Evolutionary conservation across 2,113 vertebrate species (phyloP).

Genomic region (Tenebrosternarchus preto): DNA sequence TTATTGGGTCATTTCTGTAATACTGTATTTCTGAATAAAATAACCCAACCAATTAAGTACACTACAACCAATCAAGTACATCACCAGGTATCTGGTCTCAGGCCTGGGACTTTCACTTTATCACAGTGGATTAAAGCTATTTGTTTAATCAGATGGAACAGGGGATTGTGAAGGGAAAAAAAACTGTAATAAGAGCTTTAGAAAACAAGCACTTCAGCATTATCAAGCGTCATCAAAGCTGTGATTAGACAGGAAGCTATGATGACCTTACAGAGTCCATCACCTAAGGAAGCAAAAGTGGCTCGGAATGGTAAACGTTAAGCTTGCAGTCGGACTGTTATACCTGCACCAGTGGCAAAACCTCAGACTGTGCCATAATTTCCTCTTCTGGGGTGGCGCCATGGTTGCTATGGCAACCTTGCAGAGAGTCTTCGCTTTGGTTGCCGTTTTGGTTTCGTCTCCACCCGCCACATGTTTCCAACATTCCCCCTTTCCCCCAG

Average conservation of each 20-base stretch:
- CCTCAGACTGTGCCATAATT: no score
- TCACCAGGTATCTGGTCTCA: neutral
- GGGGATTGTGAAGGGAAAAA: neutral
- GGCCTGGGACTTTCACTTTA: neutral
- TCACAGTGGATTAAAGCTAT: neutral
- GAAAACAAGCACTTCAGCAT: neutral
- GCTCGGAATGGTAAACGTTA: no score
- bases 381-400: no score
- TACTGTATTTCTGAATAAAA: neutral
- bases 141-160: neutral
- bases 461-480: no score
- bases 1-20: slow-evolving; percentile 6
- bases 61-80: neutral
- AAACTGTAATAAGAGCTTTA: neutral
- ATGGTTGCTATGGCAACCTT: no score
- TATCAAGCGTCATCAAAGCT: neutral
- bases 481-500: no score
- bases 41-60: neutral
- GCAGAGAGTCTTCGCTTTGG: no score
- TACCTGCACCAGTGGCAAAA: no score
- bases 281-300: no score
- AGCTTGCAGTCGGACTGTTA: no score
- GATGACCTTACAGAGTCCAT: neutral
- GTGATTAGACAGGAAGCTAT: no score
- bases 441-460: no score